These are phyloP conservation scores for Scelioninae gen. 1 DNA, from an alignment of 2,888 invertebrate species.

Conservation along the genomic window DNA sequence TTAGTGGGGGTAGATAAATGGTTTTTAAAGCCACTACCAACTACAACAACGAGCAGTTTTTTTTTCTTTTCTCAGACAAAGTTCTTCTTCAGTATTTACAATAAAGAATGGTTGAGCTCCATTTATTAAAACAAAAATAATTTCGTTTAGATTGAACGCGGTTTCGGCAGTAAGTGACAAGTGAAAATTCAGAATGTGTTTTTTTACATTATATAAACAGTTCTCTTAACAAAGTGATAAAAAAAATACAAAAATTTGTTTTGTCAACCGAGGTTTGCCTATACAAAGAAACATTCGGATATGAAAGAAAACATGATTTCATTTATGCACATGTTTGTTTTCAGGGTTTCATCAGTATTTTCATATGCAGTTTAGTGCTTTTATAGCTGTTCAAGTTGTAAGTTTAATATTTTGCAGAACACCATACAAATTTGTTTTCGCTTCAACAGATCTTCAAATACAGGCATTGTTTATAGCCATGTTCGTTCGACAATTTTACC, in stretches of 20 bases:
- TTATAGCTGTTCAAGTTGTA: constrained; percentile 27
- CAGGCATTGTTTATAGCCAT: constrained; percentile 34
- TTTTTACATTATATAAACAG: neutral
- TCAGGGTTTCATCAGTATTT: constrained; percentile 7
- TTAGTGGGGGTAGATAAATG: constrained; percentile 59
- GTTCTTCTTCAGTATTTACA: constrained; percentile 40
- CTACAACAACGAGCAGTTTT: too few species aligned
- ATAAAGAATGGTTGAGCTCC: constrained; percentile 28
- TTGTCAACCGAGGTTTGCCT: too few species aligned
- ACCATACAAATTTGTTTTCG: constrained; percentile 31
- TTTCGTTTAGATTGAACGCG: constrained; percentile 32
- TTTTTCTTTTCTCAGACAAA: constrained; percentile 7
- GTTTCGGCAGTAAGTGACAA: neutral
- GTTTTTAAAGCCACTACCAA: too few species aligned
- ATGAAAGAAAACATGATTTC: neutral
- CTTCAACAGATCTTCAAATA: constrained; percentile 10
- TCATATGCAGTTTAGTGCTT: neutral
- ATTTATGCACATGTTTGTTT: constrained; percentile 1
- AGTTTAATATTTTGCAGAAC: constrained; percentile 25
- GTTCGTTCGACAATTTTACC: constrained; percentile 34
- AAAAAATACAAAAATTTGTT: too few species aligned
- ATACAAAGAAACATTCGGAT: neutral
- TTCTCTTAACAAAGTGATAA: neutral
- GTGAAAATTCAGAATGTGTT: too few species aligned
- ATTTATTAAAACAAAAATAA: constrained; percentile 51